phyloP scores from a whole-genome alignment of 1,140 invertebrate genomes.

The Drosophila sproati region DNA sequence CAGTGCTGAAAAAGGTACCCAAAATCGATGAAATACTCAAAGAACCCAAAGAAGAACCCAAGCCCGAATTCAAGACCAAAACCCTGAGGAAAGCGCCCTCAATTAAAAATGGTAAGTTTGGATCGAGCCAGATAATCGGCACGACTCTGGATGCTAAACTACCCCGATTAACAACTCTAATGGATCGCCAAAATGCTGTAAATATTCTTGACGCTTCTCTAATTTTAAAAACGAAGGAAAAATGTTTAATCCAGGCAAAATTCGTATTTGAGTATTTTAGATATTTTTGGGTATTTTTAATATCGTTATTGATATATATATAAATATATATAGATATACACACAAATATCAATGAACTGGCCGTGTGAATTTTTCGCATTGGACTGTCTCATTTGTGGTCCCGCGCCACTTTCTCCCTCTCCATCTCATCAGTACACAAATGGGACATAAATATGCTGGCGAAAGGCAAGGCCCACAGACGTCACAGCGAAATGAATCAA shows the following conservation, averaged over 20 bases:
- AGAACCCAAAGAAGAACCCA: constrained; percentile 83
- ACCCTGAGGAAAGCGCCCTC: constrained; percentile 79
- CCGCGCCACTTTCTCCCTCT: constrained; percentile 1
- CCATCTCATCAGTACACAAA: constrained; percentile 5
- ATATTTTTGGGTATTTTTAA: constrained; percentile 1
- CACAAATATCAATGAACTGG: constrained; percentile 21
- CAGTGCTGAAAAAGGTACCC: constrained; percentile 79
- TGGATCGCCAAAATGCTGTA: constrained; percentile 71
- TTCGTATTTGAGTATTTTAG: constrained; percentile 16
- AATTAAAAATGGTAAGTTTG: constrained; percentile 79
- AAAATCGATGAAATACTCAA: constrained; percentile 81
- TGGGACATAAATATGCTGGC: constrained; percentile 29
- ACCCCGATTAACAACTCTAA: constrained; percentile 74
- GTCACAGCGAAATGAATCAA: constrained; percentile 41
- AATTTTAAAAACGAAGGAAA: constrained; percentile 41
- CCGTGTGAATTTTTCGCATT: constrained; percentile 30
- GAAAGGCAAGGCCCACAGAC: constrained; percentile 65
- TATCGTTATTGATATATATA: constrained; percentile 24
- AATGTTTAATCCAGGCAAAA: constrained; percentile 36
- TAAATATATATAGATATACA: constrained; percentile 12
- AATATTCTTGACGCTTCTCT: constrained; percentile 65
- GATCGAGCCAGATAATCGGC: constrained; percentile 13
- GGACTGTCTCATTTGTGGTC: constrained; percentile 18
- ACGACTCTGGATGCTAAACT: constrained; percentile 45
- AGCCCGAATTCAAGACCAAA: constrained; percentile 83